Percentiles rank a stretch among this genome's conserved stretches.
Conservation (phyloP, 1,140 invertebrate genomes). For the Venturia canescens region DNA sequence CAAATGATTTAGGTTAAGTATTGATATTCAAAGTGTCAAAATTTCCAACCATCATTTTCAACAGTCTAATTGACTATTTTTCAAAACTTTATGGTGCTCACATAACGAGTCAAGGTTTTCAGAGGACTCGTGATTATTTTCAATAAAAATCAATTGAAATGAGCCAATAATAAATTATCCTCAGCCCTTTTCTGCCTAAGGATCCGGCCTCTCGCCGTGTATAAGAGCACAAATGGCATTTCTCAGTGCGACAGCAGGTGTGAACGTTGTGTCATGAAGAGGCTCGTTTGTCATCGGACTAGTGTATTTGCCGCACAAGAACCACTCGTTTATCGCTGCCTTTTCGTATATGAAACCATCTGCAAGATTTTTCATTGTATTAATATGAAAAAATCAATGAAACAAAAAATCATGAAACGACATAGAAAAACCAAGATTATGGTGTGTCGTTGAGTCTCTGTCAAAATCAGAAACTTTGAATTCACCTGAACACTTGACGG, state of each 20-base stretch:
- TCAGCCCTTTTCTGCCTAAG: background rate
- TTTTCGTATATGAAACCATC: conserved; percentile 89
- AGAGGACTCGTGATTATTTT: no score
- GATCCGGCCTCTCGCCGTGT: conserved; percentile 61
- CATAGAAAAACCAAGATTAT: no score
- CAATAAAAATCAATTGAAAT: no score
- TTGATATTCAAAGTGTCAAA: no score
- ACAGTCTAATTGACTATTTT: no score
- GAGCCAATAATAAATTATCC: background rate
- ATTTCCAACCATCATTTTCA: no score
- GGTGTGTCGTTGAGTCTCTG: no score
- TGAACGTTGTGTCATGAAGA: conserved; percentile 78
- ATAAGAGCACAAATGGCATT: conserved; percentile 67
- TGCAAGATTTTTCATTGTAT: conserved; percentile 61
- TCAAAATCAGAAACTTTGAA: conserved; percentile 29
- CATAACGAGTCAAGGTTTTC: no score
- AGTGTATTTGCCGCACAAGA: conserved; percentile 83
- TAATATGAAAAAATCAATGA: conserved; percentile 20
- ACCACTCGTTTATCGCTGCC: conserved; percentile 86
- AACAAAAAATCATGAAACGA: no score
- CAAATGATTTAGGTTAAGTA: no score
- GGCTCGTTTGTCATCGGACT: conserved; percentile 88
- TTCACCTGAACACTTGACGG: conserved; percentile 84
- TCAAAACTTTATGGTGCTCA: no score
- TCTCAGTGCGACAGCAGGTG: conserved; percentile 77